Evolutionary conservation across 2,797 vertebrate genomes (phyloP).

Genomic region (Chrosomus eos): DNA sequence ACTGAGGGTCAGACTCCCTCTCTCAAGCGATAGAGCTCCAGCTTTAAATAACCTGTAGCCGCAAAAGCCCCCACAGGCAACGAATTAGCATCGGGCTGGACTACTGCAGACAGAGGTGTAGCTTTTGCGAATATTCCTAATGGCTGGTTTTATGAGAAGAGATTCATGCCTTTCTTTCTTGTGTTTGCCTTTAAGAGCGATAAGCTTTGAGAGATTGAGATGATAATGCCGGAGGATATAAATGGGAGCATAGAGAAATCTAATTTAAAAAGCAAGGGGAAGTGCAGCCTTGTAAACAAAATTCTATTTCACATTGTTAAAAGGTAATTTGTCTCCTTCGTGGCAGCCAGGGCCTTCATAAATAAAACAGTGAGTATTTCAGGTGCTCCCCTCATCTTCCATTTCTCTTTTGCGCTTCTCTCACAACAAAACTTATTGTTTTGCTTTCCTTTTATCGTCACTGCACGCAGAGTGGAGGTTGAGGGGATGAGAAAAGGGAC

Average conservation of each 20-base stretch:
- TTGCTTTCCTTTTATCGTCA: slow-evolving; percentile 58
- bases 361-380: slow-evolving; percentile 79
- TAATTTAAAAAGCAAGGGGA: slow-evolving; percentile 78
- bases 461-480: slow-evolving; percentile 65
- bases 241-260: slow-evolving; percentile 80
- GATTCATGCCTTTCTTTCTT: slow-evolving; percentile 62
- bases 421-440: slow-evolving; percentile 59
- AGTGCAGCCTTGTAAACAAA: slow-evolving; percentile 81
- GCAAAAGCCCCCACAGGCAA: slow-evolving; percentile 56
- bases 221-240: slow-evolving; percentile 78
- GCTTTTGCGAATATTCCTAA: slow-evolving; percentile 73
- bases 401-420: slow-evolving; percentile 50
- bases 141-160: slow-evolving; percentile 71
- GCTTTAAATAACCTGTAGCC: slow-evolving; percentile 63
- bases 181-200: slow-evolving; percentile 68
- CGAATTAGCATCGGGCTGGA: slow-evolving; percentile 51
- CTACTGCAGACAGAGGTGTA: slow-evolving; percentile 52
- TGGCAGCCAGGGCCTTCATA: slow-evolving; percentile 78
- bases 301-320: slow-evolving; percentile 86
- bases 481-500: slow-evolving; percentile 1
- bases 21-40: slow-evolving; percentile 48
- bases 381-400: slow-evolving; percentile 67
- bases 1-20: slow-evolving; percentile 46
- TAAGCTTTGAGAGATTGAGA: slow-evolving; percentile 80
- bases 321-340: slow-evolving; percentile 84